phyloP scores from a whole-genome alignment of 2,797 vertebrate genomes.

The Zenarchopterus dispar region DNA sequence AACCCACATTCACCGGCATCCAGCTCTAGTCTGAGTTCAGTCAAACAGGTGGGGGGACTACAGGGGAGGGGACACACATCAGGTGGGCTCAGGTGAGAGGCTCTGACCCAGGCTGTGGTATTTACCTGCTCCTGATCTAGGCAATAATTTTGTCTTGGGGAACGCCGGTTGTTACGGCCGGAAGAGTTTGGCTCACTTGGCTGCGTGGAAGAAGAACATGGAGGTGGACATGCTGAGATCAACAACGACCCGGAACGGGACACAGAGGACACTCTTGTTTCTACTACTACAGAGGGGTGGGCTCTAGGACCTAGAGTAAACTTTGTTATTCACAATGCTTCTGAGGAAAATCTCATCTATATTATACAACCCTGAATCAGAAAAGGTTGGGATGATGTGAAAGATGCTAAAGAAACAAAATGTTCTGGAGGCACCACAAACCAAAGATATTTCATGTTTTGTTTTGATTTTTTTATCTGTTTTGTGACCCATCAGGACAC shows the following conservation, averaged over 20 bases:
- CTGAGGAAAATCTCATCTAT: too few species aligned
- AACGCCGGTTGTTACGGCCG: constrained; percentile 72
- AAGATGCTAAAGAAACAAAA: too few species aligned
- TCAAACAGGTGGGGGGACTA: constrained; percentile 52
- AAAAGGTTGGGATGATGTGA: too few species aligned
- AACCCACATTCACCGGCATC: constrained; percentile 44
- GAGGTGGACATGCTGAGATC: constrained; percentile 72
- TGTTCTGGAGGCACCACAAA: too few species aligned
- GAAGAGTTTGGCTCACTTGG: constrained; percentile 81
- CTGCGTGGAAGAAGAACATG: constrained; percentile 82
- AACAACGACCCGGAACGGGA: constrained; percentile 46
- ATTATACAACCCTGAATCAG: too few species aligned
- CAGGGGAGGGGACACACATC: constrained; percentile 49
- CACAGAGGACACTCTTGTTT: constrained; percentile 17
- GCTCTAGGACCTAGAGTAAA: too few species aligned
- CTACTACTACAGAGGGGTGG: too few species aligned
- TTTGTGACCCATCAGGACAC: too few species aligned
- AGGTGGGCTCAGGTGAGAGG: constrained; percentile 42
- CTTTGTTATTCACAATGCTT: too few species aligned
- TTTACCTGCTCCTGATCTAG: constrained; percentile 85
- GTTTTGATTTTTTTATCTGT: too few species aligned
- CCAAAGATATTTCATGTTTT: too few species aligned
- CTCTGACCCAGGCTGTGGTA: constrained; percentile 57
- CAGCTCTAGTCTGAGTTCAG: constrained; percentile 46
- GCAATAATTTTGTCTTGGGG: constrained; percentile 87